Evolutionary conservation across 2,113 vertebrate species (phyloP), one percentile per base, ranked within the genome.

Genomic region (Pan troglodytes): DNA sequence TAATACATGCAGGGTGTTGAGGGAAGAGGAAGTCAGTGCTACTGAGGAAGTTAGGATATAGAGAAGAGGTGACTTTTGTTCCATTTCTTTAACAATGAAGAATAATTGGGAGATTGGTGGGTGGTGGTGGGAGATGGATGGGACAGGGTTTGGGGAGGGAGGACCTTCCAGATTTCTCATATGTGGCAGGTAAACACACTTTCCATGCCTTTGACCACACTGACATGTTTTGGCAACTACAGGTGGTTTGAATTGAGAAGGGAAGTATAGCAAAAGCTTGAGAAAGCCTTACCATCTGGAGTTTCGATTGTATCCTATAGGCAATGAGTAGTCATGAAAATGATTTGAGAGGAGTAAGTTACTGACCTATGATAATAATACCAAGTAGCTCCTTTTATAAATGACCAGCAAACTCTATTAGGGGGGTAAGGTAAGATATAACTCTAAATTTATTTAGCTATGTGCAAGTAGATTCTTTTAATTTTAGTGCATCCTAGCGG

Each of bases 401-500:
- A 88, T 90, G 38, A 94, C 27, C 32, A 73, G 50, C 40, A 90
- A 78, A 87, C 12, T 84, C 4, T 93, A 23, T 75, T 38, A 8
- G 83, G 40, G 7, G 13, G 81, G 45, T 72, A 93, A 73, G 14
- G 16, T 76, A 72, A 95, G 78, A 81, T 17, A 72, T 86, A 85
- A 76, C 18, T 35, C 20, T 94, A 57, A 75, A 57, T 80, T 92
- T 94, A 20, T 57, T 92, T 97, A 83, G 35, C 22, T 25, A 6
- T 83, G 8, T 48, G 23, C 17, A 91, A 52, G 64, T 94, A 84
- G 68, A 80, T 84, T 67, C 9, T 89, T 95, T 93, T 95, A 61
- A 61, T 64, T 91, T 94, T 78, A 88, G 25, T 93, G 64, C 3
- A 82, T 38, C n/a, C 23, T 79, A 57, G 30, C 78, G 40, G 45